Conservation (phyloP, 1,140 invertebrate genomes). For the Cotesia vestalis region DNA sequence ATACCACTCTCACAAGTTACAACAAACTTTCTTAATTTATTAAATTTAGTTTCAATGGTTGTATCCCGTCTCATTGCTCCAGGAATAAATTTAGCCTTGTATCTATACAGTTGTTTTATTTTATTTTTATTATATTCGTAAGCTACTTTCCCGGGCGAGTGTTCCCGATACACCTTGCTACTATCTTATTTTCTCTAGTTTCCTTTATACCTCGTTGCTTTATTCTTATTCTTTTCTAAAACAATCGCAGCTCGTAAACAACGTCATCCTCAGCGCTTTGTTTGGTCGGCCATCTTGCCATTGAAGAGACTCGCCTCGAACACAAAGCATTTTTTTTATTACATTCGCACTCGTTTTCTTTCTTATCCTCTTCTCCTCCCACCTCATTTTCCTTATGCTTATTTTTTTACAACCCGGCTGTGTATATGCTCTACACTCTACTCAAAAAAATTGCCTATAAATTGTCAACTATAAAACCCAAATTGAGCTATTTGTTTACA, state of each 20-base stretch:
- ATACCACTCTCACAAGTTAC: no score
- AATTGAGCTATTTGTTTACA: no score
- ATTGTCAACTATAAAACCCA: no score
- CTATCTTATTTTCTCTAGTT: slow-evolving; percentile 23
- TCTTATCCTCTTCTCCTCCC: slow-evolving; percentile 9
- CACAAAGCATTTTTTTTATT: slow-evolving; percentile 21
- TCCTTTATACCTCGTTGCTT: slow-evolving; percentile 12
- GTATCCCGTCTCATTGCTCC: not conserved
- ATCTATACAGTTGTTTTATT: not conserved
- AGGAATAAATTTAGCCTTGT: slow-evolving; percentile 20
- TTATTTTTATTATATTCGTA: slow-evolving; percentile 16
- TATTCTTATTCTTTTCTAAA: slow-evolving; percentile 46
- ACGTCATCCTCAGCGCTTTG: slow-evolving; percentile 53
- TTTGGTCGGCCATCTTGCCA: slow-evolving; percentile 47
- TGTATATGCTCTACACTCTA: not conserved
- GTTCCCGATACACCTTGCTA: slow-evolving; percentile 9
- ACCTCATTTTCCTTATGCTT: not conserved
- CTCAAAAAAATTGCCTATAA: not conserved
- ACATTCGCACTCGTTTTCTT: slow-evolving; percentile 16
- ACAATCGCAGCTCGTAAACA: slow-evolving; percentile 56
- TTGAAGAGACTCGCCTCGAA: slow-evolving; percentile 19
- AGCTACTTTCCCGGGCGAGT: slow-evolving; percentile 23
- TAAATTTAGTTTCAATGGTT: not conserved
- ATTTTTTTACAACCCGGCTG: not conserved
- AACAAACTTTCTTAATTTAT: not conserved